Evolutionary conservation across 2,113 vertebrate genomes (phyloP).

Genomic region (Ornithorhynchus anatinus): DNA sequence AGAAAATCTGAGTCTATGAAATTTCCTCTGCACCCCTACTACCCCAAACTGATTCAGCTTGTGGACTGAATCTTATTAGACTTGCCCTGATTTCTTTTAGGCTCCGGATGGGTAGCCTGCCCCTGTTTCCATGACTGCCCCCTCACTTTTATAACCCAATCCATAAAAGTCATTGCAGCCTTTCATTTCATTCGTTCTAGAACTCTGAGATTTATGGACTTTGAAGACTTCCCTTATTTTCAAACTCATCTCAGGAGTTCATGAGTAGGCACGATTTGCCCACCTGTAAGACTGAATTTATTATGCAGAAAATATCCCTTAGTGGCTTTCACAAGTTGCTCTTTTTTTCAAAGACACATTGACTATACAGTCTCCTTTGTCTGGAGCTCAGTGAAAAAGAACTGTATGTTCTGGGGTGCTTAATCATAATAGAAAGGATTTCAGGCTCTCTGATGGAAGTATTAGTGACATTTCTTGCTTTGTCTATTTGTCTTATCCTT

Average conservation of each 20-base stretch:
- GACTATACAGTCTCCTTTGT: background rate
- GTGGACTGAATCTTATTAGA: background rate
- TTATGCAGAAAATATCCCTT: slow-evolving; percentile 6
- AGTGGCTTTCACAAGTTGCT: slow-evolving; percentile 9
- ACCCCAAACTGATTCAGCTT: background rate
- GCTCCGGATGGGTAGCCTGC: background rate
- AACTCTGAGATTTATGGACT: slow-evolving; percentile 36
- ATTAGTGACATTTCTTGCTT: background rate
- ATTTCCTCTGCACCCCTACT: background rate
- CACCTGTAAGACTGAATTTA: background rate
- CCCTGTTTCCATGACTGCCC: slow-evolving; percentile 33
- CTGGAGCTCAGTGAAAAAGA: background rate
- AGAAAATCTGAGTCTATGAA: background rate
- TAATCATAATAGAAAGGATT: background rate
- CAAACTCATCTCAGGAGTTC: slow-evolving; percentile 31
- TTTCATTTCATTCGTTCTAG: slow-evolving; percentile 32
- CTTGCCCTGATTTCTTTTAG: background rate
- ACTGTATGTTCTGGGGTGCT: background rate
- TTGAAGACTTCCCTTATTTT: slow-evolving; percentile 29
- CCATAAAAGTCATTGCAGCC: slow-evolving; percentile 34
- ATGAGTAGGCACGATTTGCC: slow-evolving; percentile 13
- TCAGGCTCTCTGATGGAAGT: background rate
- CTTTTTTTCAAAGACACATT: background rate
- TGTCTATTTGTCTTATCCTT: background rate
- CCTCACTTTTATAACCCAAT: slow-evolving; percentile 41